Evolutionary conservation across 1,140 invertebrate genomes (phyloP).

Genomic region (Oedothorax gibbosus): DNA sequence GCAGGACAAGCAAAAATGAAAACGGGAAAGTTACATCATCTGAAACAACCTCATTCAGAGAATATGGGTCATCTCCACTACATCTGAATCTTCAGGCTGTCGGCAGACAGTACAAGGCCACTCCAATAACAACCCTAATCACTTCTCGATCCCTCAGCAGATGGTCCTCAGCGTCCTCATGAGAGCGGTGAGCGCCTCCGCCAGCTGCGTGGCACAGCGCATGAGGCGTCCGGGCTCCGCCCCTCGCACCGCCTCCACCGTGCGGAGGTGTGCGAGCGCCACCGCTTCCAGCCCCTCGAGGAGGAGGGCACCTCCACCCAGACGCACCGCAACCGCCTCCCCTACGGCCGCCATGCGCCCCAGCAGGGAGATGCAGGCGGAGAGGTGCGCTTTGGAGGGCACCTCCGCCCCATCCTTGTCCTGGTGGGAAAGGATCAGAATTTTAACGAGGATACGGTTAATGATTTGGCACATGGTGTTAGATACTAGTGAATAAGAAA

Average conservation of each 20-base stretch:
- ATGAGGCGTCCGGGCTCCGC: constrained; percentile 72
- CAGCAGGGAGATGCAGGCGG: constrained; percentile 78
- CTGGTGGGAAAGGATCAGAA: too few relatives aligned
- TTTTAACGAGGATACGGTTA: too few relatives aligned
- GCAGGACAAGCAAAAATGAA: too few relatives aligned
- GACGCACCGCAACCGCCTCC: constrained; percentile 78
- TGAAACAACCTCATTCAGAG: too few relatives aligned
- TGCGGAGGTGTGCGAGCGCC: constrained; percentile 78
- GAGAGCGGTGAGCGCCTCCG: constrained; percentile 82
- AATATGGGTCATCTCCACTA: too few relatives aligned
- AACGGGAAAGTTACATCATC: too few relatives aligned
- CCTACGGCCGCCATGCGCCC: constrained; percentile 75
- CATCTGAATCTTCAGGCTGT: too few relatives aligned
- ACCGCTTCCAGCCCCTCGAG: constrained; percentile 84
- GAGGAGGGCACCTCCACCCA: constrained; percentile 80
- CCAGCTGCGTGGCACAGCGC: constrained; percentile 82
- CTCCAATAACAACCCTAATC: too few relatives aligned
- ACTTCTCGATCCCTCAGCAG: too few relatives aligned
- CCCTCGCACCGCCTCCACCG: constrained; percentile 70
- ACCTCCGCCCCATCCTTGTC: constrained; percentile 15
- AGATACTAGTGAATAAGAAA: too few relatives aligned
- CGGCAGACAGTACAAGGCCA: too few relatives aligned
- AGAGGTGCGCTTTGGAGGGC: constrained; percentile 73
- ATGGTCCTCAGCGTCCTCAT: constrained; percentile 78
- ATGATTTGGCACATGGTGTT: too few relatives aligned